Conservation (phyloP, 2,113 vertebrate species). For the Calcarius ornatus region DNA sequence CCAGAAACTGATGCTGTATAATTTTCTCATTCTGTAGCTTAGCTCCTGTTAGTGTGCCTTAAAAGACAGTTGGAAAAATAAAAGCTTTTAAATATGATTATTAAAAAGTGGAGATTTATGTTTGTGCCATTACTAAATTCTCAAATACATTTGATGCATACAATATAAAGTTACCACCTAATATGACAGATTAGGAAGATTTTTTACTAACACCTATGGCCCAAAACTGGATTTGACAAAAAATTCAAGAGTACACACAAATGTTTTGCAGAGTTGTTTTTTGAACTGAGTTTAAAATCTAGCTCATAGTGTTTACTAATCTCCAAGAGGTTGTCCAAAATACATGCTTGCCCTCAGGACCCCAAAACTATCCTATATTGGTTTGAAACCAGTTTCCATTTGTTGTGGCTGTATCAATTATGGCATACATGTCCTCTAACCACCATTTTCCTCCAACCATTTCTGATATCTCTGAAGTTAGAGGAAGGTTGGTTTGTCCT, state of each 20-base stretch:
- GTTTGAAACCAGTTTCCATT: neutral
- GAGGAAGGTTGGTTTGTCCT: neutral
- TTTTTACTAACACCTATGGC: neutral
- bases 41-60: neutral
- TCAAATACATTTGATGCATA: neutral
- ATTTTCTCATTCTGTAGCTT: neutral
- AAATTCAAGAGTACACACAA: neutral
- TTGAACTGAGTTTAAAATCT: neutral
- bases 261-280: neutral
- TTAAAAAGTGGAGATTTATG: neutral
- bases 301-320: neutral
- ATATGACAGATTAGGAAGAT: neutral
- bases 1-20: neutral
- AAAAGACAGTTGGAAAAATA: neutral
- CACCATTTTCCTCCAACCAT: neutral
- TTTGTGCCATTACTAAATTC: neutral
- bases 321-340: neutral
- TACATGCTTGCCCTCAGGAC: neutral
- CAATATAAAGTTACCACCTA: neutral
- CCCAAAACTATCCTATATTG: neutral
- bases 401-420: neutral
- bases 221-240: neutral
- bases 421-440: fast-evolving
- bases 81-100: neutral
- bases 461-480: neutral